phyloP scores from a whole-genome alignment of 1,140 invertebrate species.

The Atta cephalotes region DNA sequence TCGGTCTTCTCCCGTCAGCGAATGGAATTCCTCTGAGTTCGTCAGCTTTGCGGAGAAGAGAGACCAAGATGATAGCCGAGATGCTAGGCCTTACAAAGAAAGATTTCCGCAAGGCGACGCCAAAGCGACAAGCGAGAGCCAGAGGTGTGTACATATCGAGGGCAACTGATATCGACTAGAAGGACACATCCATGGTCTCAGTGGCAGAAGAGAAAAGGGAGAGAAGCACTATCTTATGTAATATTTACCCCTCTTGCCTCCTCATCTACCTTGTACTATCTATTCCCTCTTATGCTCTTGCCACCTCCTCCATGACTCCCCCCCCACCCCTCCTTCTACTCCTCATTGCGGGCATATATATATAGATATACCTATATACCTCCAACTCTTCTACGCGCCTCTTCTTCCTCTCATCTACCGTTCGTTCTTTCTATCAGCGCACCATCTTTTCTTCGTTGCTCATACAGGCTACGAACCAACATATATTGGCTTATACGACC shows the following conservation, averaged over 20 bases:
- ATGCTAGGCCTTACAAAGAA: conserved; percentile 42
- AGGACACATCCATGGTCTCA: conserved; percentile 75
- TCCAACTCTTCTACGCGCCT: conserved; percentile 22
- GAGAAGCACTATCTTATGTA: conserved; percentile 81
- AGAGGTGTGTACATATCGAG: conserved; percentile 72
- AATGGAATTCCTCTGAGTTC: conserved; percentile 31
- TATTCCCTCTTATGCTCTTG: conserved; percentile 42
- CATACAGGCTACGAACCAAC: conserved; percentile 61
- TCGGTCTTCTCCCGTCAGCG: conserved; percentile 2
- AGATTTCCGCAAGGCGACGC: conserved; percentile 1
- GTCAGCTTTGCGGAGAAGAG: conserved; percentile 9
- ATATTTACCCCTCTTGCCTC: conserved; percentile 79
- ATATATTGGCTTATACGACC: conserved; percentile 66
- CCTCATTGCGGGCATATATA: conserved; percentile 8
- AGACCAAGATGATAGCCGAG: conserved; percentile 37
- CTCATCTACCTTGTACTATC: conserved; percentile 65
- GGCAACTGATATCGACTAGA: conserved; percentile 81
- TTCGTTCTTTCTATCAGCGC: conserved; percentile 39
- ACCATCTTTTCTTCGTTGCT: conserved; percentile 32
- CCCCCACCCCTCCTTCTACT: not conserved
- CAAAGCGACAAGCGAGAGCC: not conserved
- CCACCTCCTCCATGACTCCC: conserved; percentile 34
- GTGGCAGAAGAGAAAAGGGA: conserved; percentile 77
- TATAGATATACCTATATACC: conserved; percentile 18
- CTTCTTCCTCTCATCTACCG: conserved; percentile 37